Evolutionary conservation across 2,888 invertebrate species (phyloP).

Genomic region (Deilephila porcellus): DNA sequence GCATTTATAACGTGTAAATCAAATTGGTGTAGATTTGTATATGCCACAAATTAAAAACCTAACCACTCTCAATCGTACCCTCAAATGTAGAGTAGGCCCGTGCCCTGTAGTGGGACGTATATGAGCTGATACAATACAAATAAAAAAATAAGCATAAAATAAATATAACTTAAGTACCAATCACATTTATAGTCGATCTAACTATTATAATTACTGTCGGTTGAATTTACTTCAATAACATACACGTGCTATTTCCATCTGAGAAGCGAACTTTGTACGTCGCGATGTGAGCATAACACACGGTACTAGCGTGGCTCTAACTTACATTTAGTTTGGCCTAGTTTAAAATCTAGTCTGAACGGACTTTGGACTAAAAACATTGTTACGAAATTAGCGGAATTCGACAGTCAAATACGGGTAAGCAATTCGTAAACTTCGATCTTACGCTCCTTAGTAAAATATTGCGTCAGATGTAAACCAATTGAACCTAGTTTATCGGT

Average conservation of each 20-base stretch:
- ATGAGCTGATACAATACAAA: too few relatives aligned
- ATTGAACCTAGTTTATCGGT: too few relatives aligned
- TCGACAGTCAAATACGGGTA: not conserved
- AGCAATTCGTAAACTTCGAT: not conserved
- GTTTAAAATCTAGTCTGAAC: not conserved
- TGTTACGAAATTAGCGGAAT: not conserved
- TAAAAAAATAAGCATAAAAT: too few relatives aligned
- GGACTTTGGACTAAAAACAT: constrained; percentile 5
- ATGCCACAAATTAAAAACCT: too few relatives aligned
- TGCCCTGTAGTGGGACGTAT: too few relatives aligned
- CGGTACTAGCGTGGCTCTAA: not conserved
- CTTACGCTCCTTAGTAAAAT: not conserved
- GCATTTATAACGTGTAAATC: too few relatives aligned
- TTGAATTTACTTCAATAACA: not conserved
- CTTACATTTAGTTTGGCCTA: not conserved
- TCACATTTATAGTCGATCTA: not conserved
- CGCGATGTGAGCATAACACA: not conserved
- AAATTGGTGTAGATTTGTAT: too few relatives aligned
- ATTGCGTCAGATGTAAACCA: not conserved
- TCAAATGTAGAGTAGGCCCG: too few relatives aligned
- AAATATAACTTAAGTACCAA: not conserved
- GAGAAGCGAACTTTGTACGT: not conserved
- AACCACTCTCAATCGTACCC: too few relatives aligned
- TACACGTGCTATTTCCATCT: constrained; percentile 9
- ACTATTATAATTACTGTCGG: not conserved